Evolutionary conservation across 2,888 invertebrate genomes (phyloP), one percentile per base, ranked within the genome.

Genomic region (Lumbricus terrestris): DNA sequence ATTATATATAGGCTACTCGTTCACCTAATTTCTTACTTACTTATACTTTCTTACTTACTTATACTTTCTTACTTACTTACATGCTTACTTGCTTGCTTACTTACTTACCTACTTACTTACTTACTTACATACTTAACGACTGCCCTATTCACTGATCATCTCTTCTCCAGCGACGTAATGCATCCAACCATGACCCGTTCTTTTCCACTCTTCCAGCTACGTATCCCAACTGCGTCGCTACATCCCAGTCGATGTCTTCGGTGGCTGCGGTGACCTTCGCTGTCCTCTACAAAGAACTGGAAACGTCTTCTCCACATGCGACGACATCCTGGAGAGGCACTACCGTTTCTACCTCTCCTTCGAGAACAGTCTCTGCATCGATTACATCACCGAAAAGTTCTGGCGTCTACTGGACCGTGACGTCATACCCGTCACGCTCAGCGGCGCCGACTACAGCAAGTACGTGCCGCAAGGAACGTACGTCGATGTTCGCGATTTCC

Each of bases 311-410:
- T 83, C 83, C 33, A 83, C 15, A 0, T 83, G 83, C 83, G 83
- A 83, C 83, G 83, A 83, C 33, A 1, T 83, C 33, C 83, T 83
- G 33, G 83, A 33, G 0, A 93, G 94, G 4, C 92, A 95, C 90
- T 98, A 98, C 94, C 97, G 97, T 94, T 98, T 97, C 94, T 96
- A 97, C n/a, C 95, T 97, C 92, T 96, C 97, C 0, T 96, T 97
- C 93, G 97, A 98, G 95, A 98, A 98, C 95, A 97, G 97, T 0
- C 95, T 96, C 13, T 97, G 97, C 94, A 95, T 97, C 38, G 97
- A 98, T 95, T 98, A 98, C 94, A 96, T 97, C 11, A 97, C 97
- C 0, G 97, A 98, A 94, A 98, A 98, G 94, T 96, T 97, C 92
- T 98, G 97, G 97, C 96, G 97, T 38, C 96, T 97, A 0, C 95